Conservation (phyloP, 2,888 invertebrate genomes). For the Lasioglossum figueresi region DNA sequence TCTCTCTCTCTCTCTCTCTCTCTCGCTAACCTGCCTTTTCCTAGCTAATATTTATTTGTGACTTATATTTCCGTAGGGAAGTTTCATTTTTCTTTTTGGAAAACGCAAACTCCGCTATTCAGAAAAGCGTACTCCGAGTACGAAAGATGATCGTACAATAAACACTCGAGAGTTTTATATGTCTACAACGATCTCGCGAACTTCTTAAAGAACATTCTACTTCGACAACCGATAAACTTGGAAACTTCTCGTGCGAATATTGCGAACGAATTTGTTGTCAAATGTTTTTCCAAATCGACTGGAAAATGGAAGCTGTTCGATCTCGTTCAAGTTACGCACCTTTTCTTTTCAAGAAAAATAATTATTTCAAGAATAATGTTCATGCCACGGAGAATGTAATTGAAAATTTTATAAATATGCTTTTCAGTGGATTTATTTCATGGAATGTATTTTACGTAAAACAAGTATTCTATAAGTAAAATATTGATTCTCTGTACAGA, state of each 20-base stretch:
- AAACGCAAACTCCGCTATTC: neutral
- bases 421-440: too few relatives aligned
- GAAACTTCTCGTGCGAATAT: neutral
- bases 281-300: neutral
- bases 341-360: too few relatives aligned
- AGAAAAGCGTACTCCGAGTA: neutral
- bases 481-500: too few relatives aligned
- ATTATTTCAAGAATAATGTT: too few relatives aligned
- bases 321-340: too few relatives aligned
- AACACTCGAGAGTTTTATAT: neutral
- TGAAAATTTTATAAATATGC: too few relatives aligned
- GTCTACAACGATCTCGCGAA: neutral
- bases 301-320: neutral
- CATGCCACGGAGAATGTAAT: too few relatives aligned
- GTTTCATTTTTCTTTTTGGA: neutral
- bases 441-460: too few relatives aligned
- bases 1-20: too few relatives aligned
- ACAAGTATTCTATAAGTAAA: too few relatives aligned
- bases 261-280: neutral
- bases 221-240: neutral
- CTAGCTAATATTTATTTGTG: neutral
- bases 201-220: neutral
- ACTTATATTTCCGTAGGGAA: neutral
- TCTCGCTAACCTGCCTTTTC: too few relatives aligned
- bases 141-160: neutral